Conservation (phyloP, 2,113 vertebrate species). For the Arenaria interpres region DNA sequence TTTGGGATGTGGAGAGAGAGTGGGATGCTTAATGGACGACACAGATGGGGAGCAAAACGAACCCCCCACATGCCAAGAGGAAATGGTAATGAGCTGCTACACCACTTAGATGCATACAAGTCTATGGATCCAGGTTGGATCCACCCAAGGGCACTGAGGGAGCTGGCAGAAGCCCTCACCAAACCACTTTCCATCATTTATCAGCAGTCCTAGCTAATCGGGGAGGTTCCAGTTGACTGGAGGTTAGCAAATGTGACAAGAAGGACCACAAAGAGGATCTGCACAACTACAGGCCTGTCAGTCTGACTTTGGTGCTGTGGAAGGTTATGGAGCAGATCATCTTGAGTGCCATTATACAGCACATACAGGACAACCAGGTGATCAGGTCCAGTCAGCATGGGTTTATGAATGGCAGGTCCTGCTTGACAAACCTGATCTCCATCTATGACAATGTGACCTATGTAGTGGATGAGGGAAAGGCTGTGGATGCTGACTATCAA, state of each 20-base stretch:
- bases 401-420: not conserved
- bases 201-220: not conserved
- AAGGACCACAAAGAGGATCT: not conserved
- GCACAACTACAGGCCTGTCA: not conserved
- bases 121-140: not conserved
- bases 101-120: not conserved
- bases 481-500: not conserved
- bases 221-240: not conserved
- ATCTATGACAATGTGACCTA: not conserved
- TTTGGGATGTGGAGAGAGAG: not conserved
- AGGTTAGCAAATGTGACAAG: not conserved
- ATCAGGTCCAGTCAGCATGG: not conserved
- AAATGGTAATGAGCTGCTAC: not conserved
- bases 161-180: not conserved
- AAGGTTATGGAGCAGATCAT: not conserved
- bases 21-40: not conserved
- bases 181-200: not conserved
- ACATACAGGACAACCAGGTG: not conserved
- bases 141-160: not conserved
- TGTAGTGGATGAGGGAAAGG: not conserved
- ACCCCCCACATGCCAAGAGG: not conserved
- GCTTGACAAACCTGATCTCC: not conserved
- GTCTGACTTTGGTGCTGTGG: not conserved
- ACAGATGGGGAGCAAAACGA: not conserved
- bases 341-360: not conserved